Evolutionary conservation across 2,113 vertebrate genomes (phyloP), one percentile per base, ranked within the genome.

Genomic region (Pogona vitticeps): DNA sequence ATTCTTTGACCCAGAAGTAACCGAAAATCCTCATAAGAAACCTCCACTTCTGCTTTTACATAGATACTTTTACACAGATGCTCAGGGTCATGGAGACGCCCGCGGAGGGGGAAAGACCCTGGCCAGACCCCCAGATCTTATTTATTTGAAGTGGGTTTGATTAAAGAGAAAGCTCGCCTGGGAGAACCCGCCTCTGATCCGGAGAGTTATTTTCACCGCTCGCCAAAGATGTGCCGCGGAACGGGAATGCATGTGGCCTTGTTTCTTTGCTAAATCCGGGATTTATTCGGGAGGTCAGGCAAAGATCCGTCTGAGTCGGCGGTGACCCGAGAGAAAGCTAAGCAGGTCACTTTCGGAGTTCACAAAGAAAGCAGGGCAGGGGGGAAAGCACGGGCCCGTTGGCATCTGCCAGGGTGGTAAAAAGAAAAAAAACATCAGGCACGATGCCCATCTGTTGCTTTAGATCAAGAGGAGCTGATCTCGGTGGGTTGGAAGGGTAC

Each of bases 1-100:
- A 95, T 94, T 95, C 95, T 94, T 86, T 94, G 95, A 95, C 93
- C 94, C 87, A 95, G 93, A 95, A 95, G 94, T 85, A 87, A 73
- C 85, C 94, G 88, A 94, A 90, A 94, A 95, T 92, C 92, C 94
- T 93, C 91, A 91, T 84, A 70, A 52, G 90, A 91, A 91, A 3
- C 1, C n/a, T 15, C 26, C 21, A 23, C 33, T n/a, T 56, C 13
- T n/a, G 23, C 73, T 21, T 38, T 6, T 67, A 67, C 5, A 28
- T n/a, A 78, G 18, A 90, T 91, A 76, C 72, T 88, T 56, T 59
- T 68, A 59, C 0, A 21, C 81, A 90, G 88, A 88, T 90, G 89
- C 82, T 88, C 7, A 15, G 33, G 3, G 5, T 10, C 36, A 72
- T 2, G 23, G 8, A 38, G 18, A 40, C 7, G 15, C 70, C 20